Evolutionary conservation across 2,113 vertebrate genomes (phyloP).

Genomic region (Tragelaphus scriptus): DNA sequence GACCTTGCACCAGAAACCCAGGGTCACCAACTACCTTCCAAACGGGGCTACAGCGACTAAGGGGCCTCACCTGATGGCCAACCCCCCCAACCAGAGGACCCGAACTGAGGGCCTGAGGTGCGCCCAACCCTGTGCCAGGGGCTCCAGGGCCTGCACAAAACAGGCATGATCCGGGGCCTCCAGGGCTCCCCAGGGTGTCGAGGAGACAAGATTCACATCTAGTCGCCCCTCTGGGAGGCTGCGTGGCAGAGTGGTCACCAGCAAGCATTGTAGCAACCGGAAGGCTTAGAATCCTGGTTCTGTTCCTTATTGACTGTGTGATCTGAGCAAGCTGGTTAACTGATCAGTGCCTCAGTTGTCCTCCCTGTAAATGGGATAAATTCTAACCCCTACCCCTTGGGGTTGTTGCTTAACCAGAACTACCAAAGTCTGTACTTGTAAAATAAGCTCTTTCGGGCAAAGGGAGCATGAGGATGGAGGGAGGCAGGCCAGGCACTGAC

Average conservation of each 20-base stretch:
- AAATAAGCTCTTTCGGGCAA: not conserved
- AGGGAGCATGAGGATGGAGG: not conserved
- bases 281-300: not conserved
- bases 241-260: not conserved
- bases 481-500: not conserved
- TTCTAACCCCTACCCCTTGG: not conserved
- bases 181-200: not conserved
- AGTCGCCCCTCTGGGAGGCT: not conserved
- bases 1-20: not conserved
- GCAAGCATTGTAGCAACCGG: not conserved
- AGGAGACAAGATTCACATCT: not conserved
- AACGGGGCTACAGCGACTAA: fast-evolving
- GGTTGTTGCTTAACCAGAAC: not conserved
- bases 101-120: not conserved
- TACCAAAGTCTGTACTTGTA: not conserved
- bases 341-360: not conserved
- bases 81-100: not conserved
- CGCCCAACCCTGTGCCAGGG: not conserved
- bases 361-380: not conserved
- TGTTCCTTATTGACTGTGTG: not conserved
- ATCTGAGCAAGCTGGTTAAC: not conserved
- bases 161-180: not conserved
- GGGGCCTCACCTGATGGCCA: not conserved
- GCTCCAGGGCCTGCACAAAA: not conserved
- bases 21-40: not conserved